Base-by-base conservation (phyloP, 23 tunicate species). In the Ascidia mentula region DNA sequence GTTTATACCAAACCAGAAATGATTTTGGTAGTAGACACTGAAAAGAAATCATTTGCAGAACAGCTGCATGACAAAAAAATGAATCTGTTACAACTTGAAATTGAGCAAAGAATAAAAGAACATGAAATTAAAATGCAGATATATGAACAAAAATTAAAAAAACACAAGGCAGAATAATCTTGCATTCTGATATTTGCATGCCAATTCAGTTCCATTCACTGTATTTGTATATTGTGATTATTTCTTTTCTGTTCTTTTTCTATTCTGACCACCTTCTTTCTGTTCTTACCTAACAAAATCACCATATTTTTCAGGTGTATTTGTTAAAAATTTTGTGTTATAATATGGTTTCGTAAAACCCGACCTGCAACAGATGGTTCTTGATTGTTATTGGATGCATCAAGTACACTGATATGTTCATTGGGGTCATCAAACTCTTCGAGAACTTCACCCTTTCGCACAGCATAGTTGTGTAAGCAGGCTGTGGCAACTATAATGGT, bases 391-490 rank as follows among this genome's bases (percentile, higher is more conserved):
- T 30, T 69, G n/a, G n/a, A n/a, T n/a, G n/a, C n/a, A 70, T 6
- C 18, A 28, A 20, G 12, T 3, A 6, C 4, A 32, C 46, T 37
- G 22, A 74, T 32, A 20, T 38, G n/a, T n/a, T n/a, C 78, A 1
- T 74, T 46, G 24, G 13, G 65, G 24, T 53, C 65, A 5, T 53
- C 65, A 9, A 53, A 53, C 24, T 53, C 65, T 28, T 53, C 65
- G 12, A 53, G 65, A 26, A 53, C 28, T 36, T 74, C 78, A 2
- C 53, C 53, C 28, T 46, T 74, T 26, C 7, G 12, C 6, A 38
- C 38, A 37, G 78, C 78, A 38, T 32, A 74, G 78, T 74, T 74
- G 78, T 74, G 53, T 20, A 74, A 39, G 38, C 78, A 74, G 2
- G 18, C 78, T 37, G 53, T 74, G 26, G 78, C 78, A 39, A 39